phyloP scores from a whole-genome alignment of 2,888 invertebrate genomes.

The Andrena bicolor region DNA sequence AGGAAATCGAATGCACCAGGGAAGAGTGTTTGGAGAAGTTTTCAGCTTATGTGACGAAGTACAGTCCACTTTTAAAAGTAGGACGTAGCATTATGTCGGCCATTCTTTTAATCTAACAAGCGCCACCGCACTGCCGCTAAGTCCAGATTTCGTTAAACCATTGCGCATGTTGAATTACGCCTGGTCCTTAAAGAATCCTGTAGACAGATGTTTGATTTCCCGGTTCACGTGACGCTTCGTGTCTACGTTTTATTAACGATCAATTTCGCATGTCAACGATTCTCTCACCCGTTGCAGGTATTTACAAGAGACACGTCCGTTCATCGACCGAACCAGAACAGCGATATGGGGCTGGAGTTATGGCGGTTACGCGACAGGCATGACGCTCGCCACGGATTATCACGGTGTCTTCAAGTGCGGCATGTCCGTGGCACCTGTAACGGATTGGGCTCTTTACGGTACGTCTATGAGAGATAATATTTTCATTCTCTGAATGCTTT shows the following conservation, averaged over 20 bases:
- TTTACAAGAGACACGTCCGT: slow-evolving; percentile 89
- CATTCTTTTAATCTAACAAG: not conserved
- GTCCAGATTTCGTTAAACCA: not conserved
- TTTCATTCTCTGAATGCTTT: slow-evolving; percentile 39
- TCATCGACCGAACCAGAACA: slow-evolving; percentile 92
- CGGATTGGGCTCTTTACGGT: slow-evolving; percentile 98
- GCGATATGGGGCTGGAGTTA: slow-evolving; percentile 99
- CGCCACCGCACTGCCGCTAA: not conserved
- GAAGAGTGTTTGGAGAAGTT: slow-evolving; percentile 13
- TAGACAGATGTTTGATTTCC: no score
- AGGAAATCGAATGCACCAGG: slow-evolving; percentile 33
- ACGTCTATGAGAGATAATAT: slow-evolving; percentile 75
- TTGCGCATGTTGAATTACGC: not conserved
- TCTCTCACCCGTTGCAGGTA: slow-evolving; percentile 85
- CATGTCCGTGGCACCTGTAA: slow-evolving; percentile 97
- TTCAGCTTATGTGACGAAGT: not conserved
- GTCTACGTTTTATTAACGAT: slow-evolving; percentile 1
- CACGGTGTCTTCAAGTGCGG: slow-evolving; percentile 95
- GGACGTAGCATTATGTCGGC: slow-evolving; percentile 6
- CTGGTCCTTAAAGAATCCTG: no score
- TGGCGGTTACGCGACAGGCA: slow-evolving; percentile 96
- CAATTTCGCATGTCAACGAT: slow-evolving; percentile 25
- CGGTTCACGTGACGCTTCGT: not conserved
- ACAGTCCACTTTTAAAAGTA: slow-evolving; percentile 1
- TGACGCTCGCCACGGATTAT: slow-evolving; percentile 93